Conservation (phyloP, 1,140 invertebrate genomes). For the Brachionus plicatilis region DNA sequence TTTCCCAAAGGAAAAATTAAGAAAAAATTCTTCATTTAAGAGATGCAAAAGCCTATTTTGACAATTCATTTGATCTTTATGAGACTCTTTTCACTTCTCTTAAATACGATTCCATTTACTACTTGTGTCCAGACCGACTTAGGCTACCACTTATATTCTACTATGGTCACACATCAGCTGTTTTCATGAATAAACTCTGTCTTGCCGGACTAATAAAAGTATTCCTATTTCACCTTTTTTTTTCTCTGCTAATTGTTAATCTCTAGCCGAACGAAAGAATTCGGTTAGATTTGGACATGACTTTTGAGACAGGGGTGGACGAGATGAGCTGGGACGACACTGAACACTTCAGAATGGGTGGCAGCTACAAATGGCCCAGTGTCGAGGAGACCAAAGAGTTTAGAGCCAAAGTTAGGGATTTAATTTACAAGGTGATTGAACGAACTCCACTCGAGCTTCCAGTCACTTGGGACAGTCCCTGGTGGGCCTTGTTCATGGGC, state of each 20-base stretch:
- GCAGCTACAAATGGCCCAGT: slow-evolving; percentile 51
- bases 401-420: slow-evolving; percentile 47
- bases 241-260: background rate
- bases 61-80: slow-evolving; percentile 25
- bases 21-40: background rate
- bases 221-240: background rate
- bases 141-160: slow-evolving; percentile 55
- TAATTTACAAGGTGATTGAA: slow-evolving; percentile 50
- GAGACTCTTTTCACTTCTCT: background rate
- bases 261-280: slow-evolving; percentile 48
- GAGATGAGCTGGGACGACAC: slow-evolving; percentile 57
- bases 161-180: slow-evolving; percentile 53
- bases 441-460: slow-evolving; percentile 51
- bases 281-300: slow-evolving; percentile 50
- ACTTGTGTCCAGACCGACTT: slow-evolving; percentile 48
- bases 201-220: slow-evolving; percentile 51
- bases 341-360: slow-evolving; percentile 50
- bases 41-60: slow-evolving; percentile 36
- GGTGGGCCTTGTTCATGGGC: slow-evolving; percentile 55
- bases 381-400: slow-evolving; percentile 50
- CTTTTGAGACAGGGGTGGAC: slow-evolving; percentile 57
- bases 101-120: slow-evolving; percentile 8
- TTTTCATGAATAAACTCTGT: slow-evolving; percentile 54
- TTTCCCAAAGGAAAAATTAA: no score
- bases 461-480: slow-evolving; percentile 50